These are phyloP conservation scores for Ambastaia sidthimunki DNA, from an alignment of 2,797 vertebrate genomes.

Conservation along the genomic window DNA sequence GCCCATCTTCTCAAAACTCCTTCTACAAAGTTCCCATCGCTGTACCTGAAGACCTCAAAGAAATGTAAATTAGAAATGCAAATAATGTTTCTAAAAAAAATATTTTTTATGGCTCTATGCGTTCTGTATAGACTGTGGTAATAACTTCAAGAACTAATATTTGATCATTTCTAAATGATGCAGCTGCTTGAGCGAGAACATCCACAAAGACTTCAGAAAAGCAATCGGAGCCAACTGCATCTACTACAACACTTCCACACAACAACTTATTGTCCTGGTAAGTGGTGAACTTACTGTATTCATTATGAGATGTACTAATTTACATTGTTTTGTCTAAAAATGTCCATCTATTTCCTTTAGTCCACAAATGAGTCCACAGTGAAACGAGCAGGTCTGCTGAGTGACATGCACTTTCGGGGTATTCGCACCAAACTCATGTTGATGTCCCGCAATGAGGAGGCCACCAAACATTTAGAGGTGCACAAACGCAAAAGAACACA, in stretches of 20 bases:
- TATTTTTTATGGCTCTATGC: background rate
- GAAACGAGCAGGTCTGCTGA: slow-evolving; percentile 86
- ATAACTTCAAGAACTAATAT: background rate
- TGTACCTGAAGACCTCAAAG: slow-evolving; percentile 88
- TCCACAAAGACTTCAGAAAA: slow-evolving; percentile 95
- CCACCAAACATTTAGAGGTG: slow-evolving; percentile 92
- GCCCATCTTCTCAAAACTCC: slow-evolving; percentile 82
- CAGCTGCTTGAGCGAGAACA: slow-evolving; percentile 88
- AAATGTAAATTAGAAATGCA: slow-evolving; percentile 80
- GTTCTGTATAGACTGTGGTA: background rate
- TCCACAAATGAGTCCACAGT: slow-evolving; percentile 88
- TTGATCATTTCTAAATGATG: background rate
- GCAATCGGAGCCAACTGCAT: slow-evolving; percentile 91
- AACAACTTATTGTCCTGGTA: slow-evolving; percentile 89
- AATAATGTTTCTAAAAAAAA: background rate
- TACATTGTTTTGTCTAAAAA: too few species aligned
- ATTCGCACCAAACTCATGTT: slow-evolving; percentile 91
- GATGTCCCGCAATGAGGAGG: slow-evolving; percentile 91
- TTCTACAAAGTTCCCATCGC: slow-evolving; percentile 88
- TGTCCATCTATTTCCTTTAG: slow-evolving; percentile 64
- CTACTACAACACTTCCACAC: slow-evolving; percentile 83
- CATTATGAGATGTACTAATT: background rate
- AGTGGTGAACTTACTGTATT: slow-evolving; percentile 59
- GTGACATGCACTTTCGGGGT: slow-evolving; percentile 93
- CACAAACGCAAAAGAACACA: background rate